Evolutionary conservation across 1,140 invertebrate species (phyloP), one percentile per base, ranked within the genome.

Genomic region (Drosophila rhopaloa): DNA sequence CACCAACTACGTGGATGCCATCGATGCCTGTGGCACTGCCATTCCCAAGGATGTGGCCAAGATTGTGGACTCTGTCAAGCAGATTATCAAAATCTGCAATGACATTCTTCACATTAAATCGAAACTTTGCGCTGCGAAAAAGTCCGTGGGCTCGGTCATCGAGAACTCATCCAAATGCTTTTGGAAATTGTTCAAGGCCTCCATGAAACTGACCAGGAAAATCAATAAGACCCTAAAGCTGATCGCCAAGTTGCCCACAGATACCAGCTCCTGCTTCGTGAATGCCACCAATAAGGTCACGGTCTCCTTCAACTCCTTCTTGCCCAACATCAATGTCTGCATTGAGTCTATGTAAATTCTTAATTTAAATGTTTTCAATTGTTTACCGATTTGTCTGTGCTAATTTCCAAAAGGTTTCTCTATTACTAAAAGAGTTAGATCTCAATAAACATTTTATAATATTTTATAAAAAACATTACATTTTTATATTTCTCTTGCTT

Each of bases 41-140:
- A 47, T 90, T 24, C 63, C 71, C 63, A 81, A 90, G 63, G 76
- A 90, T 68, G 78, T 90, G 24, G 40, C 58, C 16, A 75, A 65
- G 38, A 61, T 90, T 50, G 65, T 90, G 38, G 19, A 44, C n/a
- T 66, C 63, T 2, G 68, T 70, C 10, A 81, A 84, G 44, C 14
- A 57, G 9, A 81, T 90, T 5, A 71, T 85, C 6, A 24, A 29
- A 1, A 63, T 79, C 14, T 79, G 74, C 63, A 55, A 90, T 9
- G 44, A 61, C 1, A 71, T 90, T 16, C 53, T 90, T 3, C 47
- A 86, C 38, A 13, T 68, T 37, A 47, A 73, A 0, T 72, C 60
- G 13, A 57, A 51, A 10, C 16, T 81, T 7, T 90, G 85, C 10
- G n/a, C 16, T 29, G 37, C 24, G n/a, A 41, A 67, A 0, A 19